A percentile compares a stretch with the other conserved stretches of the same genome.
phyloP scores from a whole-genome alignment of 2,113 vertebrate species.

The cattle (Bos taurus) region ARS-UCD2.0 NC_037351.1:32578501-32579000 shows the following conservation, averaged over 20 bases:
- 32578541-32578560: neutral
- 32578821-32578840: neutral
- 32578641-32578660: neutral
- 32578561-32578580: no score
- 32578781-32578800: neutral
- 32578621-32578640: neutral
- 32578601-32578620: rapidly evolving
- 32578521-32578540: neutral
- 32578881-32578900: rapidly evolving
- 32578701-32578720: neutral
- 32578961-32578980: neutral
- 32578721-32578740: neutral
- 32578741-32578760: neutral
- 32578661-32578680: neutral
- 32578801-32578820: neutral
- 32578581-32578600: neutral
- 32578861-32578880: rapidly evolving
- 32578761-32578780: neutral
- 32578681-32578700: neutral
- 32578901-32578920: neutral
- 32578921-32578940: neutral
- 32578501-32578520: neutral
- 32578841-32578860: neutral
- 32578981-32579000: neutral
- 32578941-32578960: neutral